phyloP scores from a whole-genome alignment of 2,888 invertebrate genomes.

The Drosophila recens region DNA sequence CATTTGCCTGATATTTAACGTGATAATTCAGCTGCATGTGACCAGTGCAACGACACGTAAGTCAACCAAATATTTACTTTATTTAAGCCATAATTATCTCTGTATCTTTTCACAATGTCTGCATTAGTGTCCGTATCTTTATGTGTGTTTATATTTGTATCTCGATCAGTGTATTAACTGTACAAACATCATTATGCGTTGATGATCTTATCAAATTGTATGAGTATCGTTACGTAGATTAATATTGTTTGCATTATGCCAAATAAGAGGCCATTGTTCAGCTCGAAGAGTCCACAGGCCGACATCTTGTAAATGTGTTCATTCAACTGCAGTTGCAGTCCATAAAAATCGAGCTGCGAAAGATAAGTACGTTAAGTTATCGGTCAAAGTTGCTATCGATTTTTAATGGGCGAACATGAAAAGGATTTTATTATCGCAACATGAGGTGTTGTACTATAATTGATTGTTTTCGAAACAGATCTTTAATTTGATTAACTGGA shows the following conservation, averaged over 20 bases:
- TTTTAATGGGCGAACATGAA: background rate
- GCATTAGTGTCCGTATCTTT: background rate
- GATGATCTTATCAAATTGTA: constrained; percentile 78
- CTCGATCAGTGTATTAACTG: constrained; percentile 4
- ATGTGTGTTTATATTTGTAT: constrained; percentile 2
- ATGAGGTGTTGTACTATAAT: no score
- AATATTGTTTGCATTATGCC: constrained; percentile 66
- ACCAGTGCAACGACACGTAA: constrained; percentile 71
- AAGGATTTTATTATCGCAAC: background rate
- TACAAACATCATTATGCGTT: constrained; percentile 51
- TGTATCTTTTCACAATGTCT: constrained; percentile 8
- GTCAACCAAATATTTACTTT: constrained; percentile 50
- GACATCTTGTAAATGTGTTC: constrained; percentile 49
- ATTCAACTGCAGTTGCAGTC: constrained; percentile 7
- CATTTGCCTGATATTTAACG: constrained; percentile 52
- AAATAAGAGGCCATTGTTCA: constrained; percentile 73
- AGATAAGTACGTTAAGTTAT: background rate
- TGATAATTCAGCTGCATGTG: constrained; percentile 17
- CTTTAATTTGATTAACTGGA: no score
- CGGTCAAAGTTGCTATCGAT: background rate
- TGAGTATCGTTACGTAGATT: constrained; percentile 71
- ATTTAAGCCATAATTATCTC: constrained; percentile 15
- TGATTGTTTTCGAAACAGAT: no score
- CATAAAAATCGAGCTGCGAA: constrained; percentile 53
- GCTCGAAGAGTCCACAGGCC: constrained; percentile 73